Percentiles rank a stretch among this genome's conserved stretches.
Evolutionary conservation across 2,797 vertebrate genomes (phyloP).

Genomic region (Poecilia gillii): DNA sequence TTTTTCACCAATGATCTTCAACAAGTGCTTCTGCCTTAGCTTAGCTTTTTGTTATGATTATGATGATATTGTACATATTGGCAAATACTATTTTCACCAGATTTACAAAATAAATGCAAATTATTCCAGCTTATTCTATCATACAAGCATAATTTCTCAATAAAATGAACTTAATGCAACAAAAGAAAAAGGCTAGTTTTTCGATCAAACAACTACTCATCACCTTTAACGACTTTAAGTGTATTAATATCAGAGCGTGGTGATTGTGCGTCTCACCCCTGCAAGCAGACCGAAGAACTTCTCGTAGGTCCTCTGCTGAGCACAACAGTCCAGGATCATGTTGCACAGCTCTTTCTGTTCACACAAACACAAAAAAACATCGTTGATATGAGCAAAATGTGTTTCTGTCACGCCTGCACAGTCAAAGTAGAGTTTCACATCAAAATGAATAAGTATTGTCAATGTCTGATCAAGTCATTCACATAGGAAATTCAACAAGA

Average conservation of each 20-base stretch:
- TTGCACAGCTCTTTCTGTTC: constrained; percentile 97
- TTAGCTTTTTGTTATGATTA: not conserved
- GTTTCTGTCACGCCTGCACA: not conserved
- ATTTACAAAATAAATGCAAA: not conserved
- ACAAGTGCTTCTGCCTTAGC: not conserved
- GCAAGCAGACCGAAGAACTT: constrained; percentile 98
- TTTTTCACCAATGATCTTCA: not conserved
- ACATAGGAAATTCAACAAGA: not conserved
- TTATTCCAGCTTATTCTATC: not conserved
- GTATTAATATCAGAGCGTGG: not conserved
- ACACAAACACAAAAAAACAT: constrained; percentile 32
- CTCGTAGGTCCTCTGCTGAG: constrained; percentile 97
- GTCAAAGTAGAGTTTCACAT: not conserved
- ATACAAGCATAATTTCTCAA: not conserved
- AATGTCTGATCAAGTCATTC: not conserved
- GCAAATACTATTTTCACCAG: not conserved
- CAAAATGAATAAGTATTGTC: not conserved
- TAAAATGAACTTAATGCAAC: not conserved
- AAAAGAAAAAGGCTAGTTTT: not conserved
- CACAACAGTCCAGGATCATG: constrained; percentile 99
- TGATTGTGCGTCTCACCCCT: constrained; percentile 87
- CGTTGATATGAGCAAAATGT: not conserved
- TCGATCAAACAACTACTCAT: not conserved
- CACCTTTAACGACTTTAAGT: not conserved
- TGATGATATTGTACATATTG: not conserved